phyloP scores from a whole-genome alignment of 2,797 vertebrate species.

The Acrossocheilus wenchowensis region DNA sequence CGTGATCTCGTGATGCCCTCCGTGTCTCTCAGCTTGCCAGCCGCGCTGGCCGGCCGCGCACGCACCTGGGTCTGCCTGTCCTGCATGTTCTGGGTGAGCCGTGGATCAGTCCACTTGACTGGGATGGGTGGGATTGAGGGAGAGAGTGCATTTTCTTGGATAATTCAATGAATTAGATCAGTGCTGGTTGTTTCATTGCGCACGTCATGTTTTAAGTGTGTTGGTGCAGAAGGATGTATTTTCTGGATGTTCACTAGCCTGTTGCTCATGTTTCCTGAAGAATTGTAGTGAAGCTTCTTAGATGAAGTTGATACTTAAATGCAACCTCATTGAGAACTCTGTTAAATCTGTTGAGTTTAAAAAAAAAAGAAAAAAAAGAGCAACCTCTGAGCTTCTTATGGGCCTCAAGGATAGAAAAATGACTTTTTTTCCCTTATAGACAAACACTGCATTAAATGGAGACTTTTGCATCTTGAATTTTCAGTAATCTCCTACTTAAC shows the following conservation, averaged over 20 bases:
- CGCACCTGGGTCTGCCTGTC: conserved; percentile 93
- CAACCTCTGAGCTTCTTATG: neutral
- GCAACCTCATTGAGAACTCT: neutral
- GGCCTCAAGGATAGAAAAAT: neutral
- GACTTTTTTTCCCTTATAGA: neutral
- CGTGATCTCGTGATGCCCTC: conserved; percentile 75
- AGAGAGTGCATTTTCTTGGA: neutral
- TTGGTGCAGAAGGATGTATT: neutral
- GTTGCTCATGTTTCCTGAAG: neutral
- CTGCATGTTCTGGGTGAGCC: conserved; percentile 95
- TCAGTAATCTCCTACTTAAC: neutral
- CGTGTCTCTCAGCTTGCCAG: conserved; percentile 77
- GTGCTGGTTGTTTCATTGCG: neutral
- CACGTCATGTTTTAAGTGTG: neutral
- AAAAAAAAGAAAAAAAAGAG: neutral
- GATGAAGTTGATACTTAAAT: neutral
- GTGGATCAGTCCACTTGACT: conserved; percentile 10
- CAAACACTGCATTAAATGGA: neutral
- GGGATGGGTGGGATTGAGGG: conserved; percentile 23
- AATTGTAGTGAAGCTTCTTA: neutral
- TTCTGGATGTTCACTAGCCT: neutral
- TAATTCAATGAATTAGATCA: conserved; percentile 10
- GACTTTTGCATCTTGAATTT: neutral
- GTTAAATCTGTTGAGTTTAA: neutral
- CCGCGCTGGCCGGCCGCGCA: conserved; percentile 79